A percentile compares a stretch with the other conserved stretches of the same genome.
Evolutionary conservation across 2,113 vertebrate genomes (phyloP).

Genomic region (Ailurus styani): DNA sequence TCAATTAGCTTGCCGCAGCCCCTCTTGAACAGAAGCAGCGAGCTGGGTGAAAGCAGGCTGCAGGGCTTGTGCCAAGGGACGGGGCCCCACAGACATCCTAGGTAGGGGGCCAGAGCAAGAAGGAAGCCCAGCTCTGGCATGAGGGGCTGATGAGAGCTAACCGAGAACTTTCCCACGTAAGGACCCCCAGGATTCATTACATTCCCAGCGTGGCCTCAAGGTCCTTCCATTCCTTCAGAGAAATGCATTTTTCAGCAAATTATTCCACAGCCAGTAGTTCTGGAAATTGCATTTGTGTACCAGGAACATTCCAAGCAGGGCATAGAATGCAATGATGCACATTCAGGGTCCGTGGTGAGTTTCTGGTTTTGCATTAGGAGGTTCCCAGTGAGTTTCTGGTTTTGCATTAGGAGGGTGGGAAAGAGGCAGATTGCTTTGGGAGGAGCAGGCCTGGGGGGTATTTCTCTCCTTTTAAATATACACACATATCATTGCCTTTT

Average conservation of each 20-base stretch:
- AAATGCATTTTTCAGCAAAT: neutral
- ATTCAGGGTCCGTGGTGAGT: fast-evolving
- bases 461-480: neutral
- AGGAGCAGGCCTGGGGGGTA: neutral
- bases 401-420: neutral
- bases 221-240: neutral
- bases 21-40: fast-evolving
- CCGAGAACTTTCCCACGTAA: fast-evolving
- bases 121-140: neutral
- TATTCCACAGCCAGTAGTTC: neutral
- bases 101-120: neutral
- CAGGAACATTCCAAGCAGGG: neutral
- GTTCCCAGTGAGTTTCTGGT: neutral
- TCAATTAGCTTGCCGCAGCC: neutral
- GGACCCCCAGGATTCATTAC: neutral
- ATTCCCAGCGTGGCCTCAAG: neutral
- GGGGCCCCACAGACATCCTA: fast-evolving
- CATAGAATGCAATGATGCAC: fast-evolving
- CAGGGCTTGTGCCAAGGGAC: neutral
- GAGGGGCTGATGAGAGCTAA: neutral
- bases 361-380: neutral
- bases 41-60: no score
- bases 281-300: neutral
- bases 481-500: neutral
- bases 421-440: neutral